Conservation (phyloP, 2,113 vertebrate species). For the Pollimyrus isidori region DNA sequence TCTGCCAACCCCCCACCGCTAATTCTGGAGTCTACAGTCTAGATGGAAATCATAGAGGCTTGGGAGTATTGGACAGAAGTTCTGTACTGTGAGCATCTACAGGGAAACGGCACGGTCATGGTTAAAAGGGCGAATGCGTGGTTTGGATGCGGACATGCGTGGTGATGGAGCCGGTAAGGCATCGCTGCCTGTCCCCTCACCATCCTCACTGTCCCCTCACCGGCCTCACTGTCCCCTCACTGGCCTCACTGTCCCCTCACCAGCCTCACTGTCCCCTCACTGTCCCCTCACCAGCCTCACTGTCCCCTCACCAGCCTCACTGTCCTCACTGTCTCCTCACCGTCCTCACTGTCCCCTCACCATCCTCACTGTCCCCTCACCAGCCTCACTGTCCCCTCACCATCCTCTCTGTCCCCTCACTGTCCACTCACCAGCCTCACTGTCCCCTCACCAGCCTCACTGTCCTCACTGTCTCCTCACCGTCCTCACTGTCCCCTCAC, state of each 20-base stretch:
- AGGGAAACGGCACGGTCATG: not conserved
- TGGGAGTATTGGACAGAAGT: not conserved
- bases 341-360: not conserved
- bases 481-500: not conserved
- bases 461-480: not conserved
- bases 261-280: not conserved
- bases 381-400: not conserved
- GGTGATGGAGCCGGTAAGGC: not conserved
- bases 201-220: not conserved
- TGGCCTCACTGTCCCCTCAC: not conserved
- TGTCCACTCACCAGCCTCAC: not conserved
- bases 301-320: not conserved
- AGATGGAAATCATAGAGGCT: not conserved
- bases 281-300: not conserved
- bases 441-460: not conserved
- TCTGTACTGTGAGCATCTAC: not conserved
- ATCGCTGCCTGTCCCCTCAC: not conserved
- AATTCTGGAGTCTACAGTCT: not conserved
- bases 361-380: not conserved
- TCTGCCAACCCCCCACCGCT: not conserved
- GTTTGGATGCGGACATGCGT: not conserved
- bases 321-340: not conserved
- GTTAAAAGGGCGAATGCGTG: not conserved
- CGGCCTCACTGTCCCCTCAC: not conserved
- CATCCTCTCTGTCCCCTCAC: not conserved